Conservation (phyloP, 2,113 vertebrate genomes). For the Prunella fulvescens region DNA sequence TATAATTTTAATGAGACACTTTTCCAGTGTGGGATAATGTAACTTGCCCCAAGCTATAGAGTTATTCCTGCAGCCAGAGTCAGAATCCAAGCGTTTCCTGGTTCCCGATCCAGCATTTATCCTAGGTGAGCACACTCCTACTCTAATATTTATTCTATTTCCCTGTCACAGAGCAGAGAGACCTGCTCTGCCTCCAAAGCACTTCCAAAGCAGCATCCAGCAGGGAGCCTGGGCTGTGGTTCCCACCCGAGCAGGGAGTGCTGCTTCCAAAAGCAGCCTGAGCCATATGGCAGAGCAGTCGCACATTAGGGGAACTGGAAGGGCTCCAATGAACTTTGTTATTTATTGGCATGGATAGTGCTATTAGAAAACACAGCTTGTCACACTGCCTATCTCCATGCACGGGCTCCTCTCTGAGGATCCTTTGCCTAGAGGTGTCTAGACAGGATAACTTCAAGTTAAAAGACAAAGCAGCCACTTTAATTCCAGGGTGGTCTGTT, state of each 20-base stretch:
- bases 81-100: neutral
- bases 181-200: neutral
- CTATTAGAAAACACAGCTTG: slow-evolving; percentile 21
- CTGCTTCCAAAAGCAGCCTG: neutral
- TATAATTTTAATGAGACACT: neutral
- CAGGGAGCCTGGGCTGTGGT: neutral
- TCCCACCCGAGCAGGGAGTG: neutral
- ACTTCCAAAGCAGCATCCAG: neutral
- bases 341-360: neutral
- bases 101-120: neutral
- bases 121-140: neutral
- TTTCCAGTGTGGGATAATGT: neutral
- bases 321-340: slow-evolving; percentile 42
- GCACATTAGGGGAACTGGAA: neutral
- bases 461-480: neutral
- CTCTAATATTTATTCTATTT: neutral
- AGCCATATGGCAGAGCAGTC: slow-evolving; percentile 40
- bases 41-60: neutral
- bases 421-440: neutral
- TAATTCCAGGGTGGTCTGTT: neutral
- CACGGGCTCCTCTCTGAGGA: neutral
- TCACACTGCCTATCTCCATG: neutral
- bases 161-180: rapidly evolving
- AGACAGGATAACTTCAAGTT: neutral
- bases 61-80: neutral